Evolutionary conservation across 2,797 vertebrate genomes (phyloP).

Genomic region (Molossus molossus): DNA sequence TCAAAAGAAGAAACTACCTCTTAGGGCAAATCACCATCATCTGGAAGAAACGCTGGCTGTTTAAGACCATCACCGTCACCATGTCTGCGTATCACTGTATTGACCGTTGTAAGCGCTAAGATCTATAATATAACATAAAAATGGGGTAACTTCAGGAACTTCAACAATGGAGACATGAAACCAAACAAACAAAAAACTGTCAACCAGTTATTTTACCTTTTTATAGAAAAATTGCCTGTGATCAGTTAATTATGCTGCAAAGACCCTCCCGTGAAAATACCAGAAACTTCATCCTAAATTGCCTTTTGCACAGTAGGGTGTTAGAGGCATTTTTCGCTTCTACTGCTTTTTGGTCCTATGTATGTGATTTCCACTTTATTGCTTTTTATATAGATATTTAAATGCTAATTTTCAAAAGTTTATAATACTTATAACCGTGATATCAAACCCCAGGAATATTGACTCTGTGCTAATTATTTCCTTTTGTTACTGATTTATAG

Average conservation of each 20-base stretch:
- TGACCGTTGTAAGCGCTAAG: background rate
- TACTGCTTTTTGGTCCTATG: background rate
- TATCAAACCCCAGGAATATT: background rate
- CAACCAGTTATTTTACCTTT: background rate
- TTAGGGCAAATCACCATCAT: background rate
- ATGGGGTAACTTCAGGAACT: background rate
- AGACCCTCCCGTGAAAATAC: background rate
- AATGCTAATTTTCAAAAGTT: background rate
- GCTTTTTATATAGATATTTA: background rate
- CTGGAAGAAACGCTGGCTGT: background rate
- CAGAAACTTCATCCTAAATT: background rate
- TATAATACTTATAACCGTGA: background rate
- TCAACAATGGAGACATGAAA: background rate
- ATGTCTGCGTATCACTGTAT: background rate
- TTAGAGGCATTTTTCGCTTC: background rate
- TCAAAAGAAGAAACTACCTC: background rate
- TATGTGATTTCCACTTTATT: background rate
- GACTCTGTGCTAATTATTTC: background rate
- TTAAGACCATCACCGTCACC: background rate
- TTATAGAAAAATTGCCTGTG: background rate
- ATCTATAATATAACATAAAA: background rate
- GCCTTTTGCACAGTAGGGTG: background rate
- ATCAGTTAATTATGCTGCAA: background rate
- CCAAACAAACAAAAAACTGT: background rate
- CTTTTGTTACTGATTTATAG: background rate